A percentile compares a stretch with the other conserved stretches of the same genome.
phyloP scores from a whole-genome alignment of 1,140 invertebrate genomes.

The Ostrea edulis region DNA sequence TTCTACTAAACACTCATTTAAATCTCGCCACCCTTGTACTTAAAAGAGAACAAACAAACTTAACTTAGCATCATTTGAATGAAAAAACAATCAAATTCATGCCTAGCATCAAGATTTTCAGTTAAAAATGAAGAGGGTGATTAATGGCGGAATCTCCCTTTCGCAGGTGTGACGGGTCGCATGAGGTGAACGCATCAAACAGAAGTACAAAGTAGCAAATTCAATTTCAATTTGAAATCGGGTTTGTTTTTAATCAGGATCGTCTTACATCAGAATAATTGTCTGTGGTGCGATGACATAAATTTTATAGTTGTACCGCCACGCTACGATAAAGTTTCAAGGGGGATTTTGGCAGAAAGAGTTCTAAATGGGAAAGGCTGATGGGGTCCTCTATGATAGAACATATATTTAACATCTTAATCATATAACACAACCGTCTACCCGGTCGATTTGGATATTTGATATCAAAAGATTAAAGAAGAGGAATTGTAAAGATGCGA shows the following conservation, averaged over 20 bases:
- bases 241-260: slow-evolving; percentile 35
- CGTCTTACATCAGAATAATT: slow-evolving; percentile 37
- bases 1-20: slow-evolving; percentile 28
- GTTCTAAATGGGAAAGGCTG: slow-evolving; percentile 7
- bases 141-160: background rate
- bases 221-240: slow-evolving; percentile 37
- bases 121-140: slow-evolving; percentile 35
- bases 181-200: background rate
- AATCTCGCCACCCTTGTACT: slow-evolving; percentile 30
- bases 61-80: slow-evolving; percentile 30
- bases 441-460: background rate
- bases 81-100: slow-evolving; percentile 39
- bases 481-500: slow-evolving; percentile 10
- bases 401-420: slow-evolving; percentile 34
- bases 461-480: slow-evolving; percentile 34
- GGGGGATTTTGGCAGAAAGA: background rate
- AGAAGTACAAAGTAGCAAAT: slow-evolving; percentile 32
- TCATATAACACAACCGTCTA: background rate
- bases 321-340: slow-evolving; percentile 17
- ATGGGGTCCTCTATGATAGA: background rate
- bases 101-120: slow-evolving; percentile 29
- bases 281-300: slow-evolving; percentile 36
- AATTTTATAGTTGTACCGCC: slow-evolving; percentile 32
- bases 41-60: slow-evolving; percentile 37
- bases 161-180: slow-evolving; percentile 22